Base-by-base conservation (phyloP, 2,888 invertebrate species). In the Leptogaster cylindrica region DNA sequence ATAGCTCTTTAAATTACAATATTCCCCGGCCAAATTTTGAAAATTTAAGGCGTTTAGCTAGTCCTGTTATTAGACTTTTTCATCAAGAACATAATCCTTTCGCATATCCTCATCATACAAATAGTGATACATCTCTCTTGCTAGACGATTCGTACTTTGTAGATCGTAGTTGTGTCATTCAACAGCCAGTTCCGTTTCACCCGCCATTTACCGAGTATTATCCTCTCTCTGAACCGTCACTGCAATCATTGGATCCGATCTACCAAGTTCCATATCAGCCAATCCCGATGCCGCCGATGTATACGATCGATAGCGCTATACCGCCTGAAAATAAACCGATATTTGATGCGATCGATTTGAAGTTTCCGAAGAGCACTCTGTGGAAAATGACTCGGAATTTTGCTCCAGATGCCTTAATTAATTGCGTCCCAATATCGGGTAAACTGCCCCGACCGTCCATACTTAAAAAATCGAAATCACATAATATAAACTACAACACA, bases 31-130 rank as follows among this genome's bases (percentile, higher is more conserved):
- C 77, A 67, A 75, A 76, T 73, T 77, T 78, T 66, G 77, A 79
- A 69, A 76, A 76, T 68, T 76, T 81, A 69, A 80, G 80, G 73
- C 77, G 75, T 69, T 72, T 78, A 65, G 77, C 79, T 67, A 75
- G 77, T 68, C 79, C 81, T 65, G 76, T 80, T 72, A 76, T 78
- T 71, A 78, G 78, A 73, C 78, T 80, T 72, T 81, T 81, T 74
- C 80, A 50, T 50, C 36, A 65, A 12, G 39, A 33, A 7, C 48
- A 23, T 18, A 58, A 61, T 69, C 65, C 71, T 66, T 58, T 72
- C 69, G 18, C 14, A n/a, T 18, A 12, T 20, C 36, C 65, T 3
- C 39, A 65, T 27, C 61, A 65, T 27, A 66, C 48, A 16, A 14
- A 25, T 65, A 64, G 65, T 39, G 65, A 61, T 52, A 68, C 48